These are phyloP conservation scores for Hoplodrina ambigua DNA, from an alignment of 2,888 invertebrate genomes.

Conservation along the genomic window DNA sequence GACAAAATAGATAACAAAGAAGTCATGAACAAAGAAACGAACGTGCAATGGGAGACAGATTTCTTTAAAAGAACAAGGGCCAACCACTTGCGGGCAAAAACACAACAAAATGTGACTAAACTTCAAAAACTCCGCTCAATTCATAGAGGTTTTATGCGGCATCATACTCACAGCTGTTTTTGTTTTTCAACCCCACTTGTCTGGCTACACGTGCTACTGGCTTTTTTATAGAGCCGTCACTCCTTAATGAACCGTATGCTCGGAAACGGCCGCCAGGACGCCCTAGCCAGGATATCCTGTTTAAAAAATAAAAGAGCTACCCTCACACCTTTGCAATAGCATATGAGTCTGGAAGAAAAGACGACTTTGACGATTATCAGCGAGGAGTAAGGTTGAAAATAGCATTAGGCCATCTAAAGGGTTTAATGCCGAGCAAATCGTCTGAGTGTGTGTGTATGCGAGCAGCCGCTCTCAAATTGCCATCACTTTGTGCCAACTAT, in stretches of 20 bases:
- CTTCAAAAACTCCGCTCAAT: conserved; percentile 39
- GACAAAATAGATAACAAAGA: conserved; percentile 24
- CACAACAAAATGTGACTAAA: conserved; percentile 38
- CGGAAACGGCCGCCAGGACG: conserved; percentile 79
- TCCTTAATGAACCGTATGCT: conserved; percentile 82
- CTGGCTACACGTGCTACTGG: conserved; percentile 80
- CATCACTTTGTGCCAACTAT: conserved; percentile 54
- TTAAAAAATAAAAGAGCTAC: conserved; percentile 87
- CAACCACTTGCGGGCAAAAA: conserved; percentile 30
- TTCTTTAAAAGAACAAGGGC: conserved; percentile 30
- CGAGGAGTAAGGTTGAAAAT: conserved; percentile 64
- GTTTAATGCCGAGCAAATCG: conserved; percentile 38
- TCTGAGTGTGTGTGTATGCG: conserved; percentile 31
- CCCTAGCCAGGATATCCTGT: conserved; percentile 88
- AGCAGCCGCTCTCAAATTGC: conserved; percentile 59
- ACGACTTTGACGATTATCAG: conserved; percentile 49
- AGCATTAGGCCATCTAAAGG: conserved; percentile 44
- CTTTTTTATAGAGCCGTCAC: conserved; percentile 78
- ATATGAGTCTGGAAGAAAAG: conserved; percentile 36
- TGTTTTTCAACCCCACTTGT: conserved; percentile 75
- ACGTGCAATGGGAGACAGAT: conserved; percentile 3
- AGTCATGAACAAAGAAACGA: conserved; percentile 22
- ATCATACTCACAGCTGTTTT: conserved; percentile 59
- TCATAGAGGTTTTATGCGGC: conserved; percentile 45
- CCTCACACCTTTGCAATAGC: conserved; percentile 78